A percentile compares a stretch with the other conserved stretches of the same genome.
These are phyloP conservation scores for Solenopsis fugax DNA, from an alignment of 1,140 invertebrate genomes.

Conservation along the genomic window DNA sequence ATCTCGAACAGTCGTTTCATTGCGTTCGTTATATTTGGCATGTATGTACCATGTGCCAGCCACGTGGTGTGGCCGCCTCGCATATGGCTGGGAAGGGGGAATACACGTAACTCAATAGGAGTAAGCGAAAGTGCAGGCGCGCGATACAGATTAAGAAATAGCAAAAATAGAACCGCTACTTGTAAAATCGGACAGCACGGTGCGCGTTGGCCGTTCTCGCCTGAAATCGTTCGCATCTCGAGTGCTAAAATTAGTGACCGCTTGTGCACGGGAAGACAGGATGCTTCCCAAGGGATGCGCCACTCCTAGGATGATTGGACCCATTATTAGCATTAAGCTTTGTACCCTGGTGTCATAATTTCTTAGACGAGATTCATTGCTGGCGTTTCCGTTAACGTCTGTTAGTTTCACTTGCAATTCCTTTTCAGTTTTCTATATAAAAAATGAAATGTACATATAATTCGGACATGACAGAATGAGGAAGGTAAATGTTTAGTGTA, in stretches of 20 bases:
- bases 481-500: too few species aligned
- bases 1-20: not conserved
- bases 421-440: too few species aligned
- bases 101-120: slow-evolving; percentile 67
- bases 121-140: slow-evolving; percentile 40
- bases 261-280: not conserved
- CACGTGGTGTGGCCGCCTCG: not conserved
- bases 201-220: not conserved
- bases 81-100: not conserved
- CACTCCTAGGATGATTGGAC: not conserved
- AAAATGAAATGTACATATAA: too few species aligned
- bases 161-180: slow-evolving; percentile 70
- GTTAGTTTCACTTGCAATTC: too few species aligned
- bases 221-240: not conserved
- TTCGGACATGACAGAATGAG: too few species aligned
- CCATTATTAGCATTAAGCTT: too few species aligned
- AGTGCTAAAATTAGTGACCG: not conserved
- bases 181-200: not conserved
- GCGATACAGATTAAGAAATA: slow-evolving; percentile 74
- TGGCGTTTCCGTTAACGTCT: not conserved
- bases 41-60: slow-evolving; percentile 18
- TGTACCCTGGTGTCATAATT: not conserved
- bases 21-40: slow-evolving; percentile 41
- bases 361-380: too few species aligned
- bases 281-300: not conserved